Conservation (phyloP, 2,113 vertebrate genomes). For the Thamnophis sirtalis region DNA sequence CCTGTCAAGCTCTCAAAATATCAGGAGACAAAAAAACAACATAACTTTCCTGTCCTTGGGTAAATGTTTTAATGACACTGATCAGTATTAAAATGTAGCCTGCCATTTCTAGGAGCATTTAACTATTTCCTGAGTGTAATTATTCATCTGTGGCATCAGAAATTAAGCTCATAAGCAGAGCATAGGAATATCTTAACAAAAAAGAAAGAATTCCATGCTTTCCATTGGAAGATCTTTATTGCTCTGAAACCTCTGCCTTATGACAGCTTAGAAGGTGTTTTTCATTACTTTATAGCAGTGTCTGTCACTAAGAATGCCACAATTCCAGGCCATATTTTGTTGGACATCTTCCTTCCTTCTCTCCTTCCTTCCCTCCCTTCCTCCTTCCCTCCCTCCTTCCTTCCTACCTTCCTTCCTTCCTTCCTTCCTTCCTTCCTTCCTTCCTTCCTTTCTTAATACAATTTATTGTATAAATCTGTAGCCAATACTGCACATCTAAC, state of each 20-base stretch:
- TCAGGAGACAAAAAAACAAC: background rate
- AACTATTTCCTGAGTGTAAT: slow-evolving; percentile 10
- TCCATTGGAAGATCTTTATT: background rate
- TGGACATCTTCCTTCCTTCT: background rate
- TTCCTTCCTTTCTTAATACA: background rate
- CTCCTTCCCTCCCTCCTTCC: background rate
- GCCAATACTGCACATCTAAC: background rate
- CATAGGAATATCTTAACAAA: background rate
- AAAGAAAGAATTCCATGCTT: background rate
- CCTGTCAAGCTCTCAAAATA: background rate
- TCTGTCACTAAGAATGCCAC: background rate
- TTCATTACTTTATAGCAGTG: background rate
- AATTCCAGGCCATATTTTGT: background rate
- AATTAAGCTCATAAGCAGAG: background rate
- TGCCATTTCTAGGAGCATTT: background rate
- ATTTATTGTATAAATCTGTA: background rate
- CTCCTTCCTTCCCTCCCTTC: background rate
- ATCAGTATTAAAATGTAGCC: background rate
- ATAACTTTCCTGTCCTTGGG: background rate
- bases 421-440: background rate
- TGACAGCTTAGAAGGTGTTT: background rate
- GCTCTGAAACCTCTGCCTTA: background rate
- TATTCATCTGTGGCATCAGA: background rate
- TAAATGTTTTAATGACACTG: slow-evolving; percentile 13
- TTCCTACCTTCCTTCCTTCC: background rate